Conservation (phyloP, 2,797 vertebrate genomes). For the Neopelma chrysocephalum region DNA sequence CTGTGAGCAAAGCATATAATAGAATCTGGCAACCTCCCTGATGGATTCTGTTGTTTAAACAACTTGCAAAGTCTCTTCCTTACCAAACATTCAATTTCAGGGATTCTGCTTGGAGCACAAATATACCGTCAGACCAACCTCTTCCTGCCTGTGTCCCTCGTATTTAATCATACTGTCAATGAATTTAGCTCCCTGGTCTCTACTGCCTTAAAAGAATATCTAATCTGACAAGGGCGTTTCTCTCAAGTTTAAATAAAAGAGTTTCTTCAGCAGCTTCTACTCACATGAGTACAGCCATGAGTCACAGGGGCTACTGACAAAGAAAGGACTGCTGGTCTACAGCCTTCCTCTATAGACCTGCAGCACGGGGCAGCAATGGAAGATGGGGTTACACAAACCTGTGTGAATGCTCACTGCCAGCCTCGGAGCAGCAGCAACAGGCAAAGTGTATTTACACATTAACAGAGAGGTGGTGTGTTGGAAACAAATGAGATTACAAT, state of each 20-base stretch:
- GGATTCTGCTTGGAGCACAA: neutral
- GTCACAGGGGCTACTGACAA: neutral
- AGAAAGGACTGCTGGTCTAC: neutral
- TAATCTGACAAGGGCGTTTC: neutral
- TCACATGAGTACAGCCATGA: neutral
- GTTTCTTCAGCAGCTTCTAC: conserved; percentile 2
- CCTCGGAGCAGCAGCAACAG: neutral
- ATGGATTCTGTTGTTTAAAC: neutral
- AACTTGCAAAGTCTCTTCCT: neutral
- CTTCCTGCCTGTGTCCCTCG: neutral
- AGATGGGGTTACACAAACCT: neutral
- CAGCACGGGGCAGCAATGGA: neutral
- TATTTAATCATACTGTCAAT: neutral
- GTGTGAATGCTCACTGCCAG: neutral
- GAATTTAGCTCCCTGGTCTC: neutral
- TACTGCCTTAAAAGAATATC: neutral
- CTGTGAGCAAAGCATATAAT: neutral
- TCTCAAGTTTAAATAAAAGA: neutral
- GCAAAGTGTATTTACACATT: neutral
- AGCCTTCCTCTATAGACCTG: neutral
- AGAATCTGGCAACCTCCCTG: neutral
- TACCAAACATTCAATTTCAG: neutral
- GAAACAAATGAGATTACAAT: neutral
- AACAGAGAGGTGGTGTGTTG: neutral
- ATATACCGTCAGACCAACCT: neutral